Percentiles rank a stretch among this genome's conserved stretches.
These are phyloP conservation scores for Eremobia ochroleuca DNA, from an alignment of 2,888 invertebrate species.

Conservation along the genomic window DNA sequence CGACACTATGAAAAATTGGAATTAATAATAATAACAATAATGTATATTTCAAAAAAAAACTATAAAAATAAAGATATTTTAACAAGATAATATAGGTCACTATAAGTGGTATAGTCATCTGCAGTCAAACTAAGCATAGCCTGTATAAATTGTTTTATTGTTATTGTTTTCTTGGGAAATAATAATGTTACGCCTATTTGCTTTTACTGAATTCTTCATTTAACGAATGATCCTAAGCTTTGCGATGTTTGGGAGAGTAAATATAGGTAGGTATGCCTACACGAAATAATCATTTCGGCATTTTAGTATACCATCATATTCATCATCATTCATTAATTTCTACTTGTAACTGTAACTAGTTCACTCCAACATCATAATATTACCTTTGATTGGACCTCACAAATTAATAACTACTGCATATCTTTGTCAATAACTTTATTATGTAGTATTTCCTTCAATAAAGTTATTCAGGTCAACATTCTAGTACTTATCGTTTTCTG, in stretches of 20 bases:
- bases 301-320: no score
- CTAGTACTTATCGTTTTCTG: slow-evolving; percentile 46
- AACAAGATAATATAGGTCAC: no score
- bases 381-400: no score
- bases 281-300: not conserved
- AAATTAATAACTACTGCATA: no score
- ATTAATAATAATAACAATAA: no score
- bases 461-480: slow-evolving; percentile 54
- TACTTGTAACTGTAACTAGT: not conserved
- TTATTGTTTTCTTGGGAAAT: not conserved
- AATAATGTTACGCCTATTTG: not conserved
- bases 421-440: no score
- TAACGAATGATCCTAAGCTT: not conserved
- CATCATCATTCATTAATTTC: not conserved
- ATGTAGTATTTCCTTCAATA: no score
- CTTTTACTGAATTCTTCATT: not conserved
- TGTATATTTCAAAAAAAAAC: no score
- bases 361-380: no score
- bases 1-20: not conserved
- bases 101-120: no score
- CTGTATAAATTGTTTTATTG: not conserved
- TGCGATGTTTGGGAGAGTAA: not conserved
- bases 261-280: not conserved
- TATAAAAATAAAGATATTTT: no score
- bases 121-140: no score